Evolutionary conservation across 2,797 vertebrate genomes (phyloP).

Genomic region (Vultur gryphus): DNA sequence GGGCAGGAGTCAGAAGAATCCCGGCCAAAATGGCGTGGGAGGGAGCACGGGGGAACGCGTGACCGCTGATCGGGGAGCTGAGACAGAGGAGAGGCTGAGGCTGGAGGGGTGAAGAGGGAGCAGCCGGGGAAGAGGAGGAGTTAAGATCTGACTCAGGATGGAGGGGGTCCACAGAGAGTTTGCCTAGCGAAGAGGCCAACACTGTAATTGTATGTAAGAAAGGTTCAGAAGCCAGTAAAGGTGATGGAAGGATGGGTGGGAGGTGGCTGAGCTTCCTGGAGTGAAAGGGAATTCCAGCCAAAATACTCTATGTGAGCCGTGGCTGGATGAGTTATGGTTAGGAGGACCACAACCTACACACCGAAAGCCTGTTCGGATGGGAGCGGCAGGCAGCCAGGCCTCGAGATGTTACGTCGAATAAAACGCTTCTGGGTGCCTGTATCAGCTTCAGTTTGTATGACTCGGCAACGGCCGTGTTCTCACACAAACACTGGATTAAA

Average conservation of each 20-base stretch:
- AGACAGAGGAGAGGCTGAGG: neutral
- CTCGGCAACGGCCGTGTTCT: accelerated
- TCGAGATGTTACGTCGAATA: neutral
- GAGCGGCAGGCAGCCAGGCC: neutral
- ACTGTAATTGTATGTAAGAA: neutral
- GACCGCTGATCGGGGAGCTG: neutral
- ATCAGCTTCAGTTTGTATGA: neutral
- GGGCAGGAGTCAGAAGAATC: neutral
- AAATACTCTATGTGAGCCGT: accelerated
- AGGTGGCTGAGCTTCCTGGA: neutral
- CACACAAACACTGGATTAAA: neutral
- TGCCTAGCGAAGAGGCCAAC: neutral
- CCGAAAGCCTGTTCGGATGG: neutral
- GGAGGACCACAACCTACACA: neutral
- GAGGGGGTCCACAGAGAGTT: neutral
- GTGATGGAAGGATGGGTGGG: neutral
- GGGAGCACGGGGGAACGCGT: accelerated
- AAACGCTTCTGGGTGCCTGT: neutral
- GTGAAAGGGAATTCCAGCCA: neutral
- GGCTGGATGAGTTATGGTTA: neutral
- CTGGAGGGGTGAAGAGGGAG: neutral
- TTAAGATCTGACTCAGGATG: neutral
- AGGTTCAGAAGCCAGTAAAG: neutral
- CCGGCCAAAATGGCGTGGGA: neutral
- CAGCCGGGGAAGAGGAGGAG: neutral